phyloP scores from a whole-genome alignment of 2,113 vertebrate species.

The Neodontobutis hainanensis region DNA sequence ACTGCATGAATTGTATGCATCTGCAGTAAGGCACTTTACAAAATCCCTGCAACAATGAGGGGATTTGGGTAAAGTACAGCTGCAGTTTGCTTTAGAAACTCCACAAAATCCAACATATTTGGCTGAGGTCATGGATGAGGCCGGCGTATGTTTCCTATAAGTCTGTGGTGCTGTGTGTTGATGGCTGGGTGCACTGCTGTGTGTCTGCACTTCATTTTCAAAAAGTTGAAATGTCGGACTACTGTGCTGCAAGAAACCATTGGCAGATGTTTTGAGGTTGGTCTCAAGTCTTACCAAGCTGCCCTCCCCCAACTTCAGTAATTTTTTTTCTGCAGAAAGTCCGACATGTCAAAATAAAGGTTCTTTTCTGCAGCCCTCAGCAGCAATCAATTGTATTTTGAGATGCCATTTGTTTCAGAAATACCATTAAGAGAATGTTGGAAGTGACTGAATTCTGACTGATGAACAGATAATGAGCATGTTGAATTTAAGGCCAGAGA shows the following conservation, averaged over 20 bases:
- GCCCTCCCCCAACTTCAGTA: slow-evolving; percentile 31
- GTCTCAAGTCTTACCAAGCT: slow-evolving; percentile 36
- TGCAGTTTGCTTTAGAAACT: not conserved
- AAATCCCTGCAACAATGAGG: not conserved
- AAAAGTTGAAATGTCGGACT: slow-evolving; percentile 33
- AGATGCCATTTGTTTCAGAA: slow-evolving; percentile 51
- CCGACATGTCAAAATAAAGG: slow-evolving; percentile 46
- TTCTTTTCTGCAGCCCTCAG: slow-evolving; percentile 45
- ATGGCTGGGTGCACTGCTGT: not conserved
- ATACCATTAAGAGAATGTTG: slow-evolving; percentile 37
- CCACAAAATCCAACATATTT: not conserved
- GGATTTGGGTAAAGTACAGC: not conserved
- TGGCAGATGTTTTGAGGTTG: slow-evolving; percentile 65
- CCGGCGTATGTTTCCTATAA: not conserved
- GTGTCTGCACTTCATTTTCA: slow-evolving; percentile 10
- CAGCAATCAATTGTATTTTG: slow-evolving; percentile 62
- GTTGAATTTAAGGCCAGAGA: too few relatives aligned
- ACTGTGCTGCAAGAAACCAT: slow-evolving; percentile 22
- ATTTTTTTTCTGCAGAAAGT: slow-evolving; percentile 35
- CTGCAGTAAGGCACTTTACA: not conserved
- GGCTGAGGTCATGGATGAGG: not conserved
- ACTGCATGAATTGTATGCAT: not conserved
- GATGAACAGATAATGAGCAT: too few relatives aligned
- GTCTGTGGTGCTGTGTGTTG: not conserved
- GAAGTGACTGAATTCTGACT: slow-evolving; percentile 13